Evolutionary conservation across 2,113 vertebrate genomes (phyloP).

Genomic region (Rhizomys pruinosus): DNA sequence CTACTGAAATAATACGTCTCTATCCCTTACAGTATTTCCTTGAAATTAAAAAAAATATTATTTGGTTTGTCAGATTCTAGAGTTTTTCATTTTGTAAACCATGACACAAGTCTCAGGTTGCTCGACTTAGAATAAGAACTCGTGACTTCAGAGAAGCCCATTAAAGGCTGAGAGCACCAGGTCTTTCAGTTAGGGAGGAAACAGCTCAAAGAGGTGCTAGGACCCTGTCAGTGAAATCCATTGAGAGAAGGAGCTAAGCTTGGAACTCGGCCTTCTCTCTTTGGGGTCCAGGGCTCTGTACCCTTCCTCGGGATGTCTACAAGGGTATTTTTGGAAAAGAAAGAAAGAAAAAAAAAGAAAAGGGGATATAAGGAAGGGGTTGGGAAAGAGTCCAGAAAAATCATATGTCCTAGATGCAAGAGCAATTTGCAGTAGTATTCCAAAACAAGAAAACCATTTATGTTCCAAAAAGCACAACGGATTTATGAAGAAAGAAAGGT

Average conservation of each 20-base stretch:
- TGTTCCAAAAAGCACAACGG: constrained; percentile 45
- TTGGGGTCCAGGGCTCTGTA: neutral
- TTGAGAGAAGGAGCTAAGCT: neutral
- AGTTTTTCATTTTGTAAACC: neutral
- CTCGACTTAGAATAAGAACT: neutral
- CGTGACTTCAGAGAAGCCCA: neutral
- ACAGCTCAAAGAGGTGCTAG: neutral
- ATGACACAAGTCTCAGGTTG: neutral
- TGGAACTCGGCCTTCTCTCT: neutral
- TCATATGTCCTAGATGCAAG: neutral
- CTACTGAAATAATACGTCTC: too few relatives aligned
- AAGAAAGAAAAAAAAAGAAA: neutral
- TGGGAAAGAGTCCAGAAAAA: neutral
- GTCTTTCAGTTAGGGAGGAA: too few relatives aligned
- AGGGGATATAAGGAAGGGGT: neutral
- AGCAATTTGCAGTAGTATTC: constrained; percentile 52
- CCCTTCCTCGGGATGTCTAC: neutral
- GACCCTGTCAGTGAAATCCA: neutral
- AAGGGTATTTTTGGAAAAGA: neutral
- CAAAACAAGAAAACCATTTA: constrained; percentile 40
- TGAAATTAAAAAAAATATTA: neutral
- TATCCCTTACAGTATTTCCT: neutral
- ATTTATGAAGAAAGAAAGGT: constrained; percentile 6
- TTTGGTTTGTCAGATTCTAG: neutral
- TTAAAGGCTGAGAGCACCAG: neutral